Conservation (phyloP, 2,888 invertebrate genomes). For the Tipula helvola region DNA sequence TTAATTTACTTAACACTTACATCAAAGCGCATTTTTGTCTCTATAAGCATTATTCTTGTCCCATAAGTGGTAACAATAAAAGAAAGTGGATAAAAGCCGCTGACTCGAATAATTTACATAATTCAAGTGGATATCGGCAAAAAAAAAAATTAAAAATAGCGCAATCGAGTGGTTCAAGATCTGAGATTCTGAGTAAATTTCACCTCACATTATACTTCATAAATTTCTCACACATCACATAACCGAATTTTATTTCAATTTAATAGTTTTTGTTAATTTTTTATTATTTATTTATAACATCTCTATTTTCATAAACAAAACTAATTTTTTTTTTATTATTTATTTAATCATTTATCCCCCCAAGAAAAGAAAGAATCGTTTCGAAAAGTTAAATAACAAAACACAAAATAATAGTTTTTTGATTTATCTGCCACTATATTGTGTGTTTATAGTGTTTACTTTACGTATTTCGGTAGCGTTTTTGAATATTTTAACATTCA, state of each 20-base stretch:
- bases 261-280: constrained; percentile 4
- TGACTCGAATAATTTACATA: neutral
- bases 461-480: neutral
- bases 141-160: neutral
- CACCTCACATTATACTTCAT: neutral
- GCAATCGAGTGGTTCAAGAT: neutral
- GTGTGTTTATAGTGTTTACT: neutral
- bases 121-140: neutral
- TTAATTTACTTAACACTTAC: neutral
- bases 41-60: neutral
- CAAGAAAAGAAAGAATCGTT: neutral
- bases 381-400: neutral
- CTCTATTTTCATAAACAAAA: neutral
- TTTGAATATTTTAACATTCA: neutral
- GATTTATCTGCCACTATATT: neutral
- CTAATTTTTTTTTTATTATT: neutral
- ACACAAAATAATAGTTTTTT: neutral
- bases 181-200: neutral
- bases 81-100: neutral
- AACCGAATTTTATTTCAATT: neutral
- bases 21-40: neutral
- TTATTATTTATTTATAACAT: constrained; percentile 4
- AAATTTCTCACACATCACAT: neutral
- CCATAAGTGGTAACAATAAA: neutral
- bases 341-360: neutral